Conservation (phyloP, 2,888 invertebrate genomes). For the Osedax fenrisi region DNA sequence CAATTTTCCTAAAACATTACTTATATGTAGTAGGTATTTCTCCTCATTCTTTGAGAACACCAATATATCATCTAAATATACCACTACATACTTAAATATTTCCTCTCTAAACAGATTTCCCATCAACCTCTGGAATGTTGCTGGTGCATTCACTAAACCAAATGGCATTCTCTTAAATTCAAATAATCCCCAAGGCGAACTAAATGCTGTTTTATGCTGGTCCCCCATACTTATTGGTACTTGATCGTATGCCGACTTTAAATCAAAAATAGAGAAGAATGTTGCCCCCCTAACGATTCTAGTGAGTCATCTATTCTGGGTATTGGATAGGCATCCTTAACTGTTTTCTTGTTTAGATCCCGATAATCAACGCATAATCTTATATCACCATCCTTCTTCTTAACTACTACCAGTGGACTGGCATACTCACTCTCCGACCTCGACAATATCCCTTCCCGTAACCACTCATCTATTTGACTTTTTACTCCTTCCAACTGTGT, state of each 20-base stretch:
- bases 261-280: conserved; percentile 33
- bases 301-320: conserved; percentile 31
- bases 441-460: background rate
- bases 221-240: conserved; percentile 28
- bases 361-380: conserved; percentile 23
- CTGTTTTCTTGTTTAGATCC: conserved; percentile 17
- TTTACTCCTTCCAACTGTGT: conserved; percentile 2
- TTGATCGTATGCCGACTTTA: conserved; percentile 34
- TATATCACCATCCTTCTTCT: conserved; percentile 14
- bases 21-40: no score
- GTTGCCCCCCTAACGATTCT: conserved; percentile 26
- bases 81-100: no score
- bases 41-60: no score
- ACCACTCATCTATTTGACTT: no score
- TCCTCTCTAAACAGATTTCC: no score
- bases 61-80: no score
- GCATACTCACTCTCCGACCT: background rate
- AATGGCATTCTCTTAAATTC: no score
- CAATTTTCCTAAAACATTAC: no score
- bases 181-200: no score
- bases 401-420: conserved; percentile 8
- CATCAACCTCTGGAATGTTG: no score
- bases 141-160: no score
- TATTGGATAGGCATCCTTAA: conserved; percentile 29
- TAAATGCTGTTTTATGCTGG: conserved; percentile 35